A percentile compares a stretch with the other conserved stretches of the same genome.
Evolutionary conservation across 2,113 vertebrate genomes (phyloP).

Genomic region (Xenus cinereus): DNA sequence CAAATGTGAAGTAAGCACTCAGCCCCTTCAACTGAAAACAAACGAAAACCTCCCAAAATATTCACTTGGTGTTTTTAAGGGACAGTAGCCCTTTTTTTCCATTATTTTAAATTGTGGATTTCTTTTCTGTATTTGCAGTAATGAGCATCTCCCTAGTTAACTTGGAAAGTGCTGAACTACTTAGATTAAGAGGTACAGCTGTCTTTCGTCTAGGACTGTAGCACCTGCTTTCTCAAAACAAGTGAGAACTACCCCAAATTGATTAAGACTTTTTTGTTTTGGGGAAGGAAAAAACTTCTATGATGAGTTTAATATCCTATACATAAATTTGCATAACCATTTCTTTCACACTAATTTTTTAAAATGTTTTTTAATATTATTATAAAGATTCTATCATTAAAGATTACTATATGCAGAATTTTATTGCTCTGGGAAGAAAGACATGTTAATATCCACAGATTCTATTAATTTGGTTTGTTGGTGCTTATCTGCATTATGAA

Average conservation of each 20-base stretch:
- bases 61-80: neutral
- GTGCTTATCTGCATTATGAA: neutral
- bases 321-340: neutral
- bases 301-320: neutral
- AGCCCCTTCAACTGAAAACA: neutral
- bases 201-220: neutral
- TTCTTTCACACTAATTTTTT: neutral
- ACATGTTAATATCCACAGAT: neutral
- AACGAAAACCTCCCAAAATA: neutral
- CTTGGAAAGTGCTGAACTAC: neutral
- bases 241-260: neutral
- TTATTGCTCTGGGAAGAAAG: neutral
- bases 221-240: neutral
- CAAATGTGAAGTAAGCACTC: neutral
- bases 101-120: neutral
- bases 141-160: neutral
- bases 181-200: neutral
- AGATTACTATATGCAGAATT: neutral
- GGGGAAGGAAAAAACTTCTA: neutral
- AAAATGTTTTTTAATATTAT: neutral
- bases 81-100: neutral
- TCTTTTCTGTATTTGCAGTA: neutral
- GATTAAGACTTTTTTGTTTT: neutral
- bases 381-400: neutral
- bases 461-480: constrained; percentile 20